phyloP scores from a whole-genome alignment of 2,888 invertebrate genomes.

The Bellardia pandia region DNA sequence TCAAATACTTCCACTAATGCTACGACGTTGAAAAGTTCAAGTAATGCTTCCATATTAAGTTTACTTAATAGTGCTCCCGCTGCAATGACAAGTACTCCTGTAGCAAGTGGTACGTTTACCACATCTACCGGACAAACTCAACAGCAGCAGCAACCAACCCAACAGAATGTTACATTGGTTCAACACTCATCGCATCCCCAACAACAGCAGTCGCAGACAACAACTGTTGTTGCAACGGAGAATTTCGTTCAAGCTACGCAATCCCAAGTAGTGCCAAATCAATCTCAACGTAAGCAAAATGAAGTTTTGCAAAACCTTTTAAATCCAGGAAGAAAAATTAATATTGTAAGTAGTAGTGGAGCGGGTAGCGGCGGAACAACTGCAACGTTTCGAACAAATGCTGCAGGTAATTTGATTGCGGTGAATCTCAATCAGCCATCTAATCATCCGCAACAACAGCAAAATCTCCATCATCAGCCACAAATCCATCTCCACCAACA shows the following conservation, averaged over 20 bases:
- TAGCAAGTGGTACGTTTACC: slow-evolving; percentile 84
- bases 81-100: slow-evolving; percentile 88
- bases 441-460: slow-evolving; percentile 76
- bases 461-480: slow-evolving; percentile 73
- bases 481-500: slow-evolving; percentile 71
- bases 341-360: slow-evolving; percentile 77
- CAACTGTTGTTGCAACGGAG: slow-evolving; percentile 76
- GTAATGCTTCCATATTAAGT: slow-evolving; percentile 90
- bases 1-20: slow-evolving; percentile 63
- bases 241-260: slow-evolving; percentile 79
- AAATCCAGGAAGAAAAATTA: slow-evolving; percentile 82
- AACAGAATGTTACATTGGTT: slow-evolving; percentile 78
- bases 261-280: slow-evolving; percentile 75
- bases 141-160: slow-evolving; percentile 77
- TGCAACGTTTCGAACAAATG: slow-evolving; percentile 80
- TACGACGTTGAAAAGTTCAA: slow-evolving; percentile 78
- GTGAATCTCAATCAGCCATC: slow-evolving; percentile 77
- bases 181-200: slow-evolving; percentile 78
- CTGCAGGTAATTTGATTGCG: slow-evolving; percentile 82
- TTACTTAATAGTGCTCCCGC: slow-evolving; percentile 91
- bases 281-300: slow-evolving; percentile 79
- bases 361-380: slow-evolving; percentile 76
- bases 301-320: slow-evolving; percentile 83
- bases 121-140: slow-evolving; percentile 77
- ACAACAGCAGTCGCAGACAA: slow-evolving; percentile 77